Evolutionary conservation across 2,888 invertebrate species (phyloP).

Genomic region (Fissipunctia ypsillon): DNA sequence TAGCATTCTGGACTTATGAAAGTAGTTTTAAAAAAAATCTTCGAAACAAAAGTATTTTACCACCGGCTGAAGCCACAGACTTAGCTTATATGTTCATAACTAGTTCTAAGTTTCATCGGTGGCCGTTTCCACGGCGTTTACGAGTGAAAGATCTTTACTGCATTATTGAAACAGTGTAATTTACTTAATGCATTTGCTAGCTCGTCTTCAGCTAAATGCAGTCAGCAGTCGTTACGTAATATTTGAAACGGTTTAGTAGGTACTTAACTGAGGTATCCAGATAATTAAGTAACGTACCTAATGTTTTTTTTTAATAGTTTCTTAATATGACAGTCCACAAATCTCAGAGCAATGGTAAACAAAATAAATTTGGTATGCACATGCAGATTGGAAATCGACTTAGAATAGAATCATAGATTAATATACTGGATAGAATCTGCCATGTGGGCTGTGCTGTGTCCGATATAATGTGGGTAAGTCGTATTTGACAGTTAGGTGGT

Average conservation of each 20-base stretch:
- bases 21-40: no score
- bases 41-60: background rate
- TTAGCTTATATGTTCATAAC: no score
- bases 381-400: background rate
- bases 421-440: no score
- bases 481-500: conserved; percentile 1
- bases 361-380: background rate
- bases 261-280: no score
- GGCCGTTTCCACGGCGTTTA: background rate
- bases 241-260: background rate
- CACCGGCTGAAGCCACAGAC: no score
- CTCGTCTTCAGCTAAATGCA: background rate
- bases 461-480: background rate
- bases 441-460: background rate
- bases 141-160: background rate
- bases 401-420: no score
- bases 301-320: no score
- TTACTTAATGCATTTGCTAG: background rate
- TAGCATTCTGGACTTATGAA: no score
- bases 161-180: background rate
- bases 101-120: background rate
- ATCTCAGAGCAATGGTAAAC: background rate
- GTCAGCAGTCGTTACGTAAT: background rate
- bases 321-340: background rate
- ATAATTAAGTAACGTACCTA: background rate